Percentiles rank a stretch among this genome's conserved stretches.
These are phyloP conservation scores for Speoplatyrhinus poulsoni DNA, from an alignment of 2,113 vertebrate species.

Conservation along the genomic window DNA sequence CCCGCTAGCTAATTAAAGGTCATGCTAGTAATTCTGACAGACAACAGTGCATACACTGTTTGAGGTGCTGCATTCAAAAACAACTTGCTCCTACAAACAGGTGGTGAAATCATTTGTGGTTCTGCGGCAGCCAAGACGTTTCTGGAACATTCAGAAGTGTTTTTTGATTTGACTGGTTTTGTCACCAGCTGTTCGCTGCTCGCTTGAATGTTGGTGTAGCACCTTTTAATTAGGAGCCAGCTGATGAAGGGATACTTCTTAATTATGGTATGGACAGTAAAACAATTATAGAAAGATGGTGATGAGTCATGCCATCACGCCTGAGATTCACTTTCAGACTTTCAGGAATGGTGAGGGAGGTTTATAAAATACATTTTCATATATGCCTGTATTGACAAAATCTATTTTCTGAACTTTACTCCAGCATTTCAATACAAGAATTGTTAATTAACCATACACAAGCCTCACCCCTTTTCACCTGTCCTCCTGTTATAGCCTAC, in stretches of 20 bases:
- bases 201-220: background rate
- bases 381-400: too few relatives aligned
- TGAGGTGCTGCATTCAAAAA: constrained; percentile 6
- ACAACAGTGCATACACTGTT: constrained; percentile 11
- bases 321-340: too few relatives aligned
- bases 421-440: too few relatives aligned
- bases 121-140: constrained; percentile 28
- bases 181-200: constrained; percentile 18
- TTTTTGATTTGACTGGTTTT: constrained; percentile 30
- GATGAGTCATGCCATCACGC: too few relatives aligned
- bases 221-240: background rate
- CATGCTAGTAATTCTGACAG: constrained; percentile 27
- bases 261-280: background rate
- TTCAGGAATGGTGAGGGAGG: too few relatives aligned
- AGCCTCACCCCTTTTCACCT: too few relatives aligned
- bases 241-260: background rate
- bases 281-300: background rate
- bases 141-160: constrained; percentile 4
- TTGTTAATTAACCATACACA: too few relatives aligned
- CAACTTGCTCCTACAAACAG: constrained; percentile 21
- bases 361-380: too few relatives aligned
- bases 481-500: too few relatives aligned
- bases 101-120: constrained; percentile 29
- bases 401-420: too few relatives aligned
- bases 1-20: constrained; percentile 31